Conservation (phyloP, 1,140 invertebrate genomes). For the Plutomurus gul region DNA sequence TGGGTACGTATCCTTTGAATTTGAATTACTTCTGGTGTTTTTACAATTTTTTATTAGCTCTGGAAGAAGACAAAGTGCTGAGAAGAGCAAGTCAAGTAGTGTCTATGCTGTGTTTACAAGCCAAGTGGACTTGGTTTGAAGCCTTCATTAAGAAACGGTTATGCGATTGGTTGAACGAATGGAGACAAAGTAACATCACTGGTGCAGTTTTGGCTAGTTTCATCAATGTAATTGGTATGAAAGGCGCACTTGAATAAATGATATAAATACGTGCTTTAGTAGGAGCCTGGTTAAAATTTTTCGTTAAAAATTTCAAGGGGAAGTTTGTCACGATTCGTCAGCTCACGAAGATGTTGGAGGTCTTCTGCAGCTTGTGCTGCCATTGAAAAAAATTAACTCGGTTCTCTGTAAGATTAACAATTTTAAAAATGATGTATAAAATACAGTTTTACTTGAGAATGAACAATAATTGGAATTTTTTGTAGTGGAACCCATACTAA, state of each 20-base stretch:
- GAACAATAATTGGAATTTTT: no score
- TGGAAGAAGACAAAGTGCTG: not conserved
- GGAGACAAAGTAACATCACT: constrained; percentile 1
- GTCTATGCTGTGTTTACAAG: constrained; percentile 1
- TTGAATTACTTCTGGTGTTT: not conserved
- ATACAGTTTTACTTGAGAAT: no score
- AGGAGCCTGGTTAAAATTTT: not conserved
- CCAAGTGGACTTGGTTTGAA: not conserved
- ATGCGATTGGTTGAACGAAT: not conserved
- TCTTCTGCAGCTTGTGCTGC: no score
- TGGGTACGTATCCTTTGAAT: no score
- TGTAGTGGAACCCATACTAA: not conserved
- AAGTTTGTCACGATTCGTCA: no score
- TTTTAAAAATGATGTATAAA: no score
- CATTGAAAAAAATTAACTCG: no score
- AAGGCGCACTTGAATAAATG: not conserved
- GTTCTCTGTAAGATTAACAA: no score
- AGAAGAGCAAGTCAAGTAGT: not conserved
- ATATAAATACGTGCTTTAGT: not conserved
- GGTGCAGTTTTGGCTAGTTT: not conserved
- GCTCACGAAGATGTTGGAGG: no score
- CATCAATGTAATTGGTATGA: not conserved
- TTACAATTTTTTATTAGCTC: not conserved
- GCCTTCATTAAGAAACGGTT: not conserved
- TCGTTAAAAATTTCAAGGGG: not conserved